phyloP scores from a whole-genome alignment of 2,113 vertebrate genomes.

The Lipotes vexillifer region DNA sequence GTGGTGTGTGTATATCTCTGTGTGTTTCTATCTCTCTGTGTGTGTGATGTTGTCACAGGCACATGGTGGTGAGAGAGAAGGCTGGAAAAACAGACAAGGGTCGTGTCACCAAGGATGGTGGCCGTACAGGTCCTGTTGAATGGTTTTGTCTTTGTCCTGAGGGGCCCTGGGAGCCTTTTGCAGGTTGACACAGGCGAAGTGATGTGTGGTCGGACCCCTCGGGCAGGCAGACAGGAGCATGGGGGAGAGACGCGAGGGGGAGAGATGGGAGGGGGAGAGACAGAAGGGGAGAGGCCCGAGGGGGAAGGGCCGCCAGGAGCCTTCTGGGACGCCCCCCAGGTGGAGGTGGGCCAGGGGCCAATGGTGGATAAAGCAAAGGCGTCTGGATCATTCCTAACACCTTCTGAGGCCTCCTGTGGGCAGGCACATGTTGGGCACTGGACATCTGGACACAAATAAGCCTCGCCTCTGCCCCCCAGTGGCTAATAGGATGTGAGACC shows the following conservation, averaged over 20 bases:
- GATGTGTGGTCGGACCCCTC: neutral
- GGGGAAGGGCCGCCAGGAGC: neutral
- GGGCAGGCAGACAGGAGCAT: neutral
- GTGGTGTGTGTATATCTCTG: neutral
- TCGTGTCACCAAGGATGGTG: neutral
- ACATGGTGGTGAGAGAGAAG: too few species aligned
- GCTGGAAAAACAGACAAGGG: neutral
- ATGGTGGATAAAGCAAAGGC: rapidly evolving
- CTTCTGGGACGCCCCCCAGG: neutral
- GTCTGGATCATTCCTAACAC: neutral
- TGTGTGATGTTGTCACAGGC: neutral
- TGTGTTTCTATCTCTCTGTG: neutral
- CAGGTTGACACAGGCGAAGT: rapidly evolving
- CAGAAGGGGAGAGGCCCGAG: too few species aligned
- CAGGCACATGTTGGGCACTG: rapidly evolving
- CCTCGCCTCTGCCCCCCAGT: rapidly evolving
- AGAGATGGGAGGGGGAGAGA: too few species aligned
- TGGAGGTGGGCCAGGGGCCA: neutral
- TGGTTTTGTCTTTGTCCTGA: neutral
- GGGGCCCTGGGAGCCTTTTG: neutral
- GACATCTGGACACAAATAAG: neutral
- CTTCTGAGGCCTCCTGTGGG: rapidly evolving
- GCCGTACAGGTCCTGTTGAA: neutral
- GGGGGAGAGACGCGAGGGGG: neutral
- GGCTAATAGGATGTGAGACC: neutral